These are phyloP conservation scores for Cephus pygmeus DNA, from an alignment of 2,888 invertebrate species.

Conservation along the genomic window DNA sequence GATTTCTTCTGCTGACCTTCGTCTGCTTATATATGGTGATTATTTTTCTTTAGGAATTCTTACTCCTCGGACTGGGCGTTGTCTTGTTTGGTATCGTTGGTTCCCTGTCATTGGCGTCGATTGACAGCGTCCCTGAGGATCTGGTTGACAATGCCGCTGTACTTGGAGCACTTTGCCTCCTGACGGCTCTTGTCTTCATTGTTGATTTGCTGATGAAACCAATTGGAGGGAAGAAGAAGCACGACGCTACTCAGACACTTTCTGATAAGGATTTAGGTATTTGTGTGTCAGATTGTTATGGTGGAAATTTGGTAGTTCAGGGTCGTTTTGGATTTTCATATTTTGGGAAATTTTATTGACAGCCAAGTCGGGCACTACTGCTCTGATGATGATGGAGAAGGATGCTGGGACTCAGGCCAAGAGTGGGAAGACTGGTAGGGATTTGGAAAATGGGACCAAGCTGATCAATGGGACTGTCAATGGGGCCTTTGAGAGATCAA, in stretches of 20 bases:
- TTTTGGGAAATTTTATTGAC: background rate
- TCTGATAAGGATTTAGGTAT: constrained; percentile 53
- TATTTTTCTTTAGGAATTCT: constrained; percentile 70
- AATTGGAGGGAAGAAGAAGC: constrained; percentile 43
- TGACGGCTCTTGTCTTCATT: constrained; percentile 77
- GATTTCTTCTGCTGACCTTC: background rate
- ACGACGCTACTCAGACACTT: constrained; percentile 43
- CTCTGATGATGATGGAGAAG: constrained; percentile 19
- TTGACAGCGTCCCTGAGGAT: constrained; percentile 77
- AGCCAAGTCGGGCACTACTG: background rate
- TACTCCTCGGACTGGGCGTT: constrained; percentile 77
- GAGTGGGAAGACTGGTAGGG: background rate
- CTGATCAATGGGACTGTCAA: constrained; percentile 27
- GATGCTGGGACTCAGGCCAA: background rate
- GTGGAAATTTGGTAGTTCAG: background rate
- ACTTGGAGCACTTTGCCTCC: constrained; percentile 74
- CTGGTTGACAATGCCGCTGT: constrained; percentile 79
- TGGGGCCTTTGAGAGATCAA: constrained; percentile 41
- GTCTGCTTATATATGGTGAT: constrained; percentile 2
- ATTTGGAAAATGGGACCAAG: constrained; percentile 12
- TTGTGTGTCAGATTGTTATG: background rate
- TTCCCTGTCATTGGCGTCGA: constrained; percentile 76
- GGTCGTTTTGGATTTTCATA: background rate
- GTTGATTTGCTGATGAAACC: constrained; percentile 69
- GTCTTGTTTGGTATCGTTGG: constrained; percentile 77